A percentile compares a stretch with the other conserved stretches of the same genome.
phyloP scores from a whole-genome alignment of 92 coral and sea anemone genomes.

The Muricea muricata region DNA sequence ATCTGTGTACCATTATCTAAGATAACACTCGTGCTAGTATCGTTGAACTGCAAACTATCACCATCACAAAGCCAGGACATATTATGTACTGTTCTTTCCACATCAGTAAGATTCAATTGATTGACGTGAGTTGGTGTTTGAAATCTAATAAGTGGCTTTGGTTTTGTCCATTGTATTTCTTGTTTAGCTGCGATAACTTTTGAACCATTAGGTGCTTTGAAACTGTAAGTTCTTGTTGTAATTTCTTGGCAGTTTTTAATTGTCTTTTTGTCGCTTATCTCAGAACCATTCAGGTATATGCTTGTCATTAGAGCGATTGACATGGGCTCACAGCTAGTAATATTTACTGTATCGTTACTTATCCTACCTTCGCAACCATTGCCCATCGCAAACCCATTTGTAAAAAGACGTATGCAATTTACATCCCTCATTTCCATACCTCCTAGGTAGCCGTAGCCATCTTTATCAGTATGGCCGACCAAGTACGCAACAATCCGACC shows the following conservation, averaged over 20 bases:
- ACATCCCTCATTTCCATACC: slow-evolving; percentile 42
- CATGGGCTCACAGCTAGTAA: background rate
- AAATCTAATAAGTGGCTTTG: background rate
- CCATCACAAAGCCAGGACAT: slow-evolving; percentile 10
- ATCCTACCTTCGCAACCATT: slow-evolving; percentile 82
- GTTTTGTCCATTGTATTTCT: slow-evolving; percentile 17
- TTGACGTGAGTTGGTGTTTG: background rate
- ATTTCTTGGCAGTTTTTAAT: background rate
- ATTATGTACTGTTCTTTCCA: background rate
- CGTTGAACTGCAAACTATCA: slow-evolving; percentile 3
- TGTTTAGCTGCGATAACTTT: background rate
- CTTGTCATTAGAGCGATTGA: background rate
- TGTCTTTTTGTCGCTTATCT: background rate
- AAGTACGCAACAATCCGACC: slow-evolving; percentile 5
- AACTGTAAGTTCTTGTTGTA: background rate
- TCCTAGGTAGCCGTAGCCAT: slow-evolving; percentile 41
- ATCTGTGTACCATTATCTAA: background rate
- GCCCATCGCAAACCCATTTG: slow-evolving; percentile 67
- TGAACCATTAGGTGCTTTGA: slow-evolving; percentile 5
- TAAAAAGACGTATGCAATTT: slow-evolving; percentile 28
- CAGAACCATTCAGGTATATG: background rate
- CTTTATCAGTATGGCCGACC: slow-evolving; percentile 33
- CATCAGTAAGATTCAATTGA: background rate
- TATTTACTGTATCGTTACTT: slow-evolving; percentile 72
- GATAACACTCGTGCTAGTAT: background rate